Base-by-base conservation (phyloP, 2,797 vertebrate genomes). In the Ceryle rudis region DNA sequence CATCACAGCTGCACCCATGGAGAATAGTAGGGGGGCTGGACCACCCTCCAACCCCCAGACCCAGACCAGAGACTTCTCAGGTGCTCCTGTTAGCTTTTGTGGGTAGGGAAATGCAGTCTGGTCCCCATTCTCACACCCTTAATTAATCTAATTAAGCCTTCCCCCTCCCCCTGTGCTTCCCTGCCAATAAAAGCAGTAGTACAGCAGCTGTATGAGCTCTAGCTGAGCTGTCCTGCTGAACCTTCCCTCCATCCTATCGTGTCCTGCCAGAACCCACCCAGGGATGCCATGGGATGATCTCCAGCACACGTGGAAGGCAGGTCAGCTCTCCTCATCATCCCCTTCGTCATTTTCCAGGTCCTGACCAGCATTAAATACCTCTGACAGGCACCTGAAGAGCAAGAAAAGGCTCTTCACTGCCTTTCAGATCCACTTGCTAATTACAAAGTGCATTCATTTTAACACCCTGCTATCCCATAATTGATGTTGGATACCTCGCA, bases 401-500 rank as follows among this genome's bases (percentile, higher is more conserved):
- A 25, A 51, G 89, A 54, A 41, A 58, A 91, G 58, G 51, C 84
- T 91, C 81, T 22, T 64, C 70, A 52, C 82, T 94, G 58, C 67
- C 72, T 88, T 79, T 61, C 54, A 55, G 64, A 64, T 69, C 66
- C n/a, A 47, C 87, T 87, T 15, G 58, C 78, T 85, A 66, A 86
- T 91, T 87, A 61, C 71, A 10, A 83, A 83, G 91, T 6, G 55
- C 44, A 10, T 91, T 95, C 80, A 6, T 55, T 69, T 89, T 89
- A 78, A 75, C 80, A 71, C 91, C 93, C 60, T 70, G 79, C 83
- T 91, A 81, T 81, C 72, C 87, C 71, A 23, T 93, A 89, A 78
- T 81, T 86, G 69, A 73, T 90, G 91, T 74, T 61, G 84, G 94
- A 60, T 92, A 69, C 89, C 94, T 96, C 90, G 93, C 87, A 82